These are phyloP conservation scores for Heliconius ethilla DNA, from an alignment of 2,888 invertebrate genomes.

Conservation along the genomic window DNA sequence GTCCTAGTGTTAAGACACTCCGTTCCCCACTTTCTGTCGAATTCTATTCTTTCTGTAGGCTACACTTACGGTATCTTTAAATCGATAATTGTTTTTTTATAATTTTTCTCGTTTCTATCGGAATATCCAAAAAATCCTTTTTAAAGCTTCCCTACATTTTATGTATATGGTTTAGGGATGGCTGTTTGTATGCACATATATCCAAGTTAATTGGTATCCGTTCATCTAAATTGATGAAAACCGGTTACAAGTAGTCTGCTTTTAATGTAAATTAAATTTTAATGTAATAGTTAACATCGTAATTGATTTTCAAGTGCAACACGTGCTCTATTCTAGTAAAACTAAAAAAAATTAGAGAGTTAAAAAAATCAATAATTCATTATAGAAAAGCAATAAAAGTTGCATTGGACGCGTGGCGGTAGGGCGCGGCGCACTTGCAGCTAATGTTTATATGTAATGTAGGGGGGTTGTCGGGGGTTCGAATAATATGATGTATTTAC, in stretches of 20 bases:
- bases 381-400: conserved; percentile 46
- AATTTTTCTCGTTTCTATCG: too few species aligned
- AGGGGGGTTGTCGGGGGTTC: conserved; percentile 23
- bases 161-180: too few species aligned
- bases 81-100: too few species aligned
- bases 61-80: too few species aligned
- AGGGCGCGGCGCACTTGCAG: conserved; percentile 51
- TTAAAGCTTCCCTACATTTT: too few species aligned
- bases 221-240: too few species aligned
- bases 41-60: too few species aligned
- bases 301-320: not conserved
- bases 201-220: too few species aligned
- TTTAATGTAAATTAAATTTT: not conserved
- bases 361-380: conserved; percentile 47
- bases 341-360: not conserved
- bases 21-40: too few species aligned
- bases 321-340: not conserved
- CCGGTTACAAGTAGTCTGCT: too few species aligned
- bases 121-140: too few species aligned
- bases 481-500: conserved; percentile 41
- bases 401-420: conserved; percentile 46
- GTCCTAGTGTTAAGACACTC: too few species aligned
- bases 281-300: not conserved
- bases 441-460: conserved; percentile 39
- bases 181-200: not conserved